phyloP scores from a whole-genome alignment of 1,140 invertebrate species.

The Gonatopus flavifemur region DNA sequence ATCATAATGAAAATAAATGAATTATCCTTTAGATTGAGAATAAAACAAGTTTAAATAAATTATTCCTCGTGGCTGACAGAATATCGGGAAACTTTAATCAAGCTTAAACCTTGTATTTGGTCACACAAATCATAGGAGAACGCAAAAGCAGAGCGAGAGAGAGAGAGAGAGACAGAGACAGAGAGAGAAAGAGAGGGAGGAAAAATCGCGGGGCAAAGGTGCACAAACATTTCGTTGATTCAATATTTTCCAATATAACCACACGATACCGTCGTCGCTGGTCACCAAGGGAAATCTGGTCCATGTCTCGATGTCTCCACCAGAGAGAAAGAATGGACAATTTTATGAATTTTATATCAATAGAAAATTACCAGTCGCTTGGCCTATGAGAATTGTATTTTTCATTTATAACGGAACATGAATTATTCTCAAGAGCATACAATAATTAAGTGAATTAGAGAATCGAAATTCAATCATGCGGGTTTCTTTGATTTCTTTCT shows the following conservation, averaged over 20 bases:
- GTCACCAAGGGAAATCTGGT: constrained; percentile 49
- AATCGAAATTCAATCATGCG: no score
- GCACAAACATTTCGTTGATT: constrained; percentile 36
- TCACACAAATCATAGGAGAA: constrained; percentile 22
- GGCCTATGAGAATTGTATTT: no score
- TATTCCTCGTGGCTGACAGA: constrained; percentile 1
- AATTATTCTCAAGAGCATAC: no score
- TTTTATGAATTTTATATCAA: constrained; percentile 51
- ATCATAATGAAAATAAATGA: no score
- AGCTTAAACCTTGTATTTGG: constrained; percentile 16
- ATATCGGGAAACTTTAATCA: constrained; percentile 47
- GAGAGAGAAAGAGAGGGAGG: constrained; percentile 20
- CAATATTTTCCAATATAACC: constrained; percentile 48
- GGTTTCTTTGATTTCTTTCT: no score
- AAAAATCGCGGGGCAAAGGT: constrained; percentile 18
- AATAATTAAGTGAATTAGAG: no score
- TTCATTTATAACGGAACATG: no score
- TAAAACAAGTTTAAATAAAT: no score
- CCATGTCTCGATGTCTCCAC: constrained; percentile 12
- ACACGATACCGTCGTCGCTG: constrained; percentile 20
- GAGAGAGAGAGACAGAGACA: constrained; percentile 13
- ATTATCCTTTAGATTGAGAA: no score
- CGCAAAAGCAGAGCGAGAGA: constrained; percentile 2
- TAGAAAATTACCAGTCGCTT: constrained; percentile 44
- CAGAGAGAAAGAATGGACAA: constrained; percentile 26